Percentiles rank a stretch among this genome's conserved stretches.
These are phyloP conservation scores for Micromussa lordhowensis DNA, from an alignment of 92 coral and sea anemone species.

Conservation along the genomic window DNA sequence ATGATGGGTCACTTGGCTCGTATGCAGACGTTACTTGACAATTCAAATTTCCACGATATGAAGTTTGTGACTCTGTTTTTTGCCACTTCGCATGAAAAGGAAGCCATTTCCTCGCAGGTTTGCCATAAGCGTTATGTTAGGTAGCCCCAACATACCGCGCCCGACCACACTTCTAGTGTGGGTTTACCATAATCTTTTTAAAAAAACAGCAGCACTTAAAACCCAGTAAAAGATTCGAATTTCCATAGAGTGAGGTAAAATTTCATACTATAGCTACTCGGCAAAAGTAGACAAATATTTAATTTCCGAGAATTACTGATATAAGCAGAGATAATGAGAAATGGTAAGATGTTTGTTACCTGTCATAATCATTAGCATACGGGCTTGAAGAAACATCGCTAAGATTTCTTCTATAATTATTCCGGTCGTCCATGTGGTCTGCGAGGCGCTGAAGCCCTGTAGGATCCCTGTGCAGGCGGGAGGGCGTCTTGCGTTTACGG, in stretches of 20 bases:
- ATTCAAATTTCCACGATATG: no score
- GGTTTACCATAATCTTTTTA: no score
- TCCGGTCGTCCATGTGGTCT: constrained; percentile 18
- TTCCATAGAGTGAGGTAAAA: no score
- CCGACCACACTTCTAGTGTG: no score
- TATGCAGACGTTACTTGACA: no score
- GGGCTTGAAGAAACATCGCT: constrained; percentile 15
- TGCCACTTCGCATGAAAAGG: no score
- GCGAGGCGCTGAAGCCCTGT: constrained; percentile 63
- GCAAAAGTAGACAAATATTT: not conserved
- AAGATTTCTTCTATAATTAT: constrained; percentile 57
- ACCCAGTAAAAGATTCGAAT: not conserved
- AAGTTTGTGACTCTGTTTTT: no score
- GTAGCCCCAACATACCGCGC: no score
- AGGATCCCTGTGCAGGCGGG: constrained; percentile 35
- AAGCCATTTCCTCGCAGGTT: no score
- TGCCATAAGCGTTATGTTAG: no score
- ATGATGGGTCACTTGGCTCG: no score
- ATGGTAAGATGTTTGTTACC: constrained; percentile 13
- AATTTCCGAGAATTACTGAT: not conserved
- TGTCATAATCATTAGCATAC: constrained; percentile 37
- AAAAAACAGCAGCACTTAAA: not conserved
- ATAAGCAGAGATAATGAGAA: not conserved
- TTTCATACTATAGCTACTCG: not conserved
- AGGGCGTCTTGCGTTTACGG: constrained; percentile 18